Base-by-base conservation (phyloP, 2,797 vertebrate species). In the Pampus argenteus region DNA sequence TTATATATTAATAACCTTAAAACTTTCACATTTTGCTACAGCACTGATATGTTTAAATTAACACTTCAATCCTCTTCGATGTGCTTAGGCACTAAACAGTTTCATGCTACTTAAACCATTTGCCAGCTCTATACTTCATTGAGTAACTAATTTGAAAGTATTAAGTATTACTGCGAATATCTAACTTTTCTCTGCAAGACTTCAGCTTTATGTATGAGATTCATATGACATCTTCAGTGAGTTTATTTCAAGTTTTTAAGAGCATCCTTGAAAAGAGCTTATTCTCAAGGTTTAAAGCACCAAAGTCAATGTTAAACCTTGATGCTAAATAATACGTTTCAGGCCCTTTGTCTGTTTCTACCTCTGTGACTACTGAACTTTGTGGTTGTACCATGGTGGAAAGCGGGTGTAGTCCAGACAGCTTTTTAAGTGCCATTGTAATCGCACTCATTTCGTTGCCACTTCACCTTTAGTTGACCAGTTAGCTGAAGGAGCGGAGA, bases 261-360 rank as follows among this genome's bases (percentile, higher is more conserved):
- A 1, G 13, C 8, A 31, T 6, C 29, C 4, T 42, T 0, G 4
- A 52, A 51, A 58, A 55, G 26, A n/a, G 40, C 23, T 52, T 31
- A 26, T 52, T 17, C 45, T 57, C 31, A 45, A 29, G 22, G 13
- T 17, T 45, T 8, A 67, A 44, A 38, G 13, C 28, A 20, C 20
- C 17, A 51, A 61, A 40, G 44, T 52, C 3, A 31, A 42, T 9
- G 40, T 20, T 60, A 20, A 72, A 36, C 52, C 31, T 45, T 11
- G 18, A 4, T 47, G 56, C 18, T 74, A 71, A 67, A 62, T 22
- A 17, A 72, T 20, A 10, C 14, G n/a, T 11, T 44, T 63, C 10
- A 51, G 45, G 62, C n/a, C 8, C 8, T 61, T 61, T 38, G 49
- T 38, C 28, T 31, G 29, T 48, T 18, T 62, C 55, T 62, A 9